Evolutionary conservation across 1,140 invertebrate genomes (phyloP).

Genomic region (Liolophura sinensis): DNA sequence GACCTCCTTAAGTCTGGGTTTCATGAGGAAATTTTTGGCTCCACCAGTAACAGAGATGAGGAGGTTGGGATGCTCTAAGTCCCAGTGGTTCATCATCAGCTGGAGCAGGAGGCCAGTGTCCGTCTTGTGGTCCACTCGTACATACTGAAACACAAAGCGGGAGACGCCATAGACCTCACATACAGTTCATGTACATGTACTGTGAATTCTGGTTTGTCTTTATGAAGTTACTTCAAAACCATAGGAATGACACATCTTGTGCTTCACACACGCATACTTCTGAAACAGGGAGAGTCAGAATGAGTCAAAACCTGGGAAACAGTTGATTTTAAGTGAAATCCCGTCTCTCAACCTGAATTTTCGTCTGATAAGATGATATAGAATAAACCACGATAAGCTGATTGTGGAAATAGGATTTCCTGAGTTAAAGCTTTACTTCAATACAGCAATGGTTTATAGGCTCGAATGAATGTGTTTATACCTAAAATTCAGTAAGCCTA

Average conservation of each 20-base stretch:
- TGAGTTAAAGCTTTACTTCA: no score
- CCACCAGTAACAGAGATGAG: constrained; percentile 62
- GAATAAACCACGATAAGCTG: no score
- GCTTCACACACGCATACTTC: not conserved
- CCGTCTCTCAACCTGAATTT: not conserved
- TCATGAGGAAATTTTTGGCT: constrained; percentile 59
- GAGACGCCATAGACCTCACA: not conserved
- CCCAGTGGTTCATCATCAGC: constrained; percentile 56
- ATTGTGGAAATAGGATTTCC: no score
- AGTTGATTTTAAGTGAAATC: no score
- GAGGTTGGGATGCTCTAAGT: constrained; percentile 54
- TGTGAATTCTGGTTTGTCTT: not conserved
- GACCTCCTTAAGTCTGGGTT: constrained; percentile 51
- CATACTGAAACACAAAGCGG: constrained; percentile 42
- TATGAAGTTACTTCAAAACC: not conserved
- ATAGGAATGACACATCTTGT: not conserved
- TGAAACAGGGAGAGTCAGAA: no score
- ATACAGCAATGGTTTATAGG: no score
- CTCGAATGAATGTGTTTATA: no score
- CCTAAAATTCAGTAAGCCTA: no score
- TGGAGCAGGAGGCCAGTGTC: constrained; percentile 44
- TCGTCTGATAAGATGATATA: no score
- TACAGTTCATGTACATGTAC: not conserved
- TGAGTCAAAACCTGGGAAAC: no score
- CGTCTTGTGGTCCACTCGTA: constrained; percentile 52